Evolutionary conservation across 2,888 invertebrate species (phyloP), one percentile per base, ranked within the genome.

Genomic region (Drosophila mimetica): DNA sequence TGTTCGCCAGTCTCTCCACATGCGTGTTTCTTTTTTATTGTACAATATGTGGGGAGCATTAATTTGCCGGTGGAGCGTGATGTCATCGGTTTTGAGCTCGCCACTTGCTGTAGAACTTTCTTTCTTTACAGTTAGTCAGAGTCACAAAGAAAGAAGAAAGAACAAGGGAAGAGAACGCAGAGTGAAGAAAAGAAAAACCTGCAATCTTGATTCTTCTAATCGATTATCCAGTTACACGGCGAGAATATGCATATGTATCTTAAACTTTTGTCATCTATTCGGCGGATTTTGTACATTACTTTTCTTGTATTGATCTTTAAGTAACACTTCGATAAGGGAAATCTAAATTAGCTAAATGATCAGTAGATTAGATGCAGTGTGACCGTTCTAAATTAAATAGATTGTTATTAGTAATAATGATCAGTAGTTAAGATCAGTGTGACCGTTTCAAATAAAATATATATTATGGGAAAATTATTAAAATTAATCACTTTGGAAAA

Each of bases 11-110:
- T 36, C 54, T 25, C 22, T 25, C 22, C 54, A 48, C 48, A 36
- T 54, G 47, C 30, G 58, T 50, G 53, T 52, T 48, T 61, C 51
- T 46, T 59, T 44, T 18, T 51, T 83, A 22, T 20, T 22, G 39
- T 32, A 25, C 25, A 25, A 25, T 25, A 30, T 72, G 51, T 50
- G 46, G 32, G 48, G 65, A 66, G 85, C 77, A 77, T 82, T 70
- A 77, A 82, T 79, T 79, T 71, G 80, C 82, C 72, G 83, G 77
- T 71, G 50, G 48, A 46, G 65, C 72, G 80, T 86, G 86, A 82
- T 82, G 80, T 82, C 82, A 82, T 86, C 86, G n/a, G 61, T 63
- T 63, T 71, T 63, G 54, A 58, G 51, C 57, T 50, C 50, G 64
- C 37, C 81, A 82, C 77, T 79, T 74, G 82, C 74, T 79, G 47